Conservation (phyloP, 2,797 vertebrate species). For the Darevskia nairensis region DNA sequence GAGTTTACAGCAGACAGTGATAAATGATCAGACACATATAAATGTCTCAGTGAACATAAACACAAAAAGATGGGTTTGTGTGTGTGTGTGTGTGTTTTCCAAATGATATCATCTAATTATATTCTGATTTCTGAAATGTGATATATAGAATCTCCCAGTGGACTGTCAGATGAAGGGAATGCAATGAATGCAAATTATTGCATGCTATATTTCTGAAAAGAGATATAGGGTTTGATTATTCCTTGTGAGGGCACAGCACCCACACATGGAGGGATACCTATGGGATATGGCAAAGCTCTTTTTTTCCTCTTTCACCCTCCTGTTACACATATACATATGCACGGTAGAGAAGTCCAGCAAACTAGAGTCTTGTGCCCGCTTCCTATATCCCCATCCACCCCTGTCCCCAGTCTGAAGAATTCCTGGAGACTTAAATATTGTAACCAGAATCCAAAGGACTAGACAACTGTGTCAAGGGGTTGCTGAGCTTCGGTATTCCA, state of each 20-base stretch:
- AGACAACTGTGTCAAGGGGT: neutral
- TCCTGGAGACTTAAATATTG: neutral
- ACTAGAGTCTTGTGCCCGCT: rapidly evolving
- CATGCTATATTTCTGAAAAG: neutral
- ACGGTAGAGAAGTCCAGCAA: no score
- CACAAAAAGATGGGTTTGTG: constrained; percentile 9
- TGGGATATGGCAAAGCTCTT: neutral
- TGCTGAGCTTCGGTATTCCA: neutral
- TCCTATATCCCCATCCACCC: neutral
- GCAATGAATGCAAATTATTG: constrained; percentile 5
- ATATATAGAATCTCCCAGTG: neutral
- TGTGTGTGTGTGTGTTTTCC: constrained; percentile 29
- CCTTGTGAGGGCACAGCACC: neutral
- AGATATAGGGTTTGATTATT: neutral
- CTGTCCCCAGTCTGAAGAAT: neutral
- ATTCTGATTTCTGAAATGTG: constrained; percentile 50
- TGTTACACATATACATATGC: no score
- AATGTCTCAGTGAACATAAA: constrained; percentile 38
- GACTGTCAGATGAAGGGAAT: neutral
- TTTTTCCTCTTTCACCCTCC: neutral
- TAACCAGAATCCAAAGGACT: neutral
- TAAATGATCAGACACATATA: constrained; percentile 52
- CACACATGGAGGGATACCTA: no score
- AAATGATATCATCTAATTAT: constrained; percentile 48
- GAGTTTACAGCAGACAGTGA: constrained; percentile 42